Base-by-base conservation (phyloP, 53 echinoderm and acorn worm species). In the Patiria pectinifera region DNA sequence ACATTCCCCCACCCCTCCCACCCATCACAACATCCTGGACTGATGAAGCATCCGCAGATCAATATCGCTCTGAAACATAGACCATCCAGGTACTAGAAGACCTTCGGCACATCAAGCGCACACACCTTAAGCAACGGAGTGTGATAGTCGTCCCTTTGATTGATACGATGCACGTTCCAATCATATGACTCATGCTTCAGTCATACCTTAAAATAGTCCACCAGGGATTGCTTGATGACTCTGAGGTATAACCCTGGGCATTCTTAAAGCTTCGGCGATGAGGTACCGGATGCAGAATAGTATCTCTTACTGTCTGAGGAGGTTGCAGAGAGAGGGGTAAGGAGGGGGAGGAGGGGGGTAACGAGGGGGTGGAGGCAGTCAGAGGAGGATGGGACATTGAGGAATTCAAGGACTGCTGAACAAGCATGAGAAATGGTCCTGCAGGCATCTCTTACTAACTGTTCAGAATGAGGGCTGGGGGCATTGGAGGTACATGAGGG, bases 131-230 rank as follows among this genome's bases (percentile, higher is more conserved):
- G 79, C 79, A 22, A 78, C 46, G 3, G 58, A 86, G 86, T 72
- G 74, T 86, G 72, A 86, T 74, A 86, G 71, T 70, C 21, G 87
- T 77, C 87, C 44, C 48, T 87, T 35, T 87, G 87, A 87, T 87
- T 77, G 87, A 87, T 87, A 78, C 4, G 87, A 87, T 87, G 58
- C 47, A 60, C 87, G 47, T 87, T 87, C 87, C 87, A 87, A 87
- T 87, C 77, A 8, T 61, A 87, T 87, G 87, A 87, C 87, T 87
- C 87, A 87, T 72, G 78, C 76, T 14, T 77, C 45, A 11, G 62
- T 87, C 87, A 87, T 87, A 78, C 87, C 87, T 76, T 76, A 87
- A 87, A 78, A 87, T 78, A 87, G 87, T 21, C 77, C 87, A 77
- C 60, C 77, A 59, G 59, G 86, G 85, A 69, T 66, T 85, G 85